Percentiles rank a stretch among this genome's conserved stretches.
Conservation (phyloP, 2,113 vertebrate species). For the Scytalopus superciliaris region DNA sequence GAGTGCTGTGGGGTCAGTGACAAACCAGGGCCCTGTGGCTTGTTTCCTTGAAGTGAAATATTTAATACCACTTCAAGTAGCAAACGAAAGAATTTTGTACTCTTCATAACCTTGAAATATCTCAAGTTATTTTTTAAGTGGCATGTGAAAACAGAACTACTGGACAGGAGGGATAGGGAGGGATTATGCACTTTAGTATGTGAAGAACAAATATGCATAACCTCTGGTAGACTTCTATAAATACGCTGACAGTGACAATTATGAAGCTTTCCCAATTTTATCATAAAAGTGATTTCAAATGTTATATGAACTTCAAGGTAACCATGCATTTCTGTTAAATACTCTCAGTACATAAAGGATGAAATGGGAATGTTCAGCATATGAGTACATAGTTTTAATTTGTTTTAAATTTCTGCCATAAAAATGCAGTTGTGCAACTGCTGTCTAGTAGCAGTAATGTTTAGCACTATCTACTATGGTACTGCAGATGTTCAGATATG, state of each 20-base stretch:
- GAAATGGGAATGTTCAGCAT: neutral
- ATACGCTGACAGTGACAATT: neutral
- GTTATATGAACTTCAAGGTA: neutral
- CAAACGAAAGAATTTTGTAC: neutral
- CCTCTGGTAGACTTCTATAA: neutral
- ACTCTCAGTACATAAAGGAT: neutral
- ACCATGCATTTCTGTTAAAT: neutral
- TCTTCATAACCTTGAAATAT: neutral
- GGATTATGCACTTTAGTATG: neutral
- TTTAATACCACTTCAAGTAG: neutral
- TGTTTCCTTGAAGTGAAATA: neutral
- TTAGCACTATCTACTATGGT: neutral
- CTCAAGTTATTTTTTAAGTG: neutral
- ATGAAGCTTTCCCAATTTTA: neutral
- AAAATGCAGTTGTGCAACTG: neutral
- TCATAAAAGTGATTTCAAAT: neutral
- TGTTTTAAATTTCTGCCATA: neutral
- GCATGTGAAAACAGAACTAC: neutral
- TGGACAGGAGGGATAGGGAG: neutral
- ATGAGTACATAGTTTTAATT: neutral
- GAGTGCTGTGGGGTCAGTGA: neutral
- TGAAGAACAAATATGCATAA: neutral
- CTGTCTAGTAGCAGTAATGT: neutral
- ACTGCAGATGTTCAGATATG: neutral
- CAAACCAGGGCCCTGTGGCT: neutral